A percentile compares a stretch with the other conserved stretches of the same genome.
phyloP scores from a whole-genome alignment of 2,888 invertebrate species.

The Sisyra nigra region DNA sequence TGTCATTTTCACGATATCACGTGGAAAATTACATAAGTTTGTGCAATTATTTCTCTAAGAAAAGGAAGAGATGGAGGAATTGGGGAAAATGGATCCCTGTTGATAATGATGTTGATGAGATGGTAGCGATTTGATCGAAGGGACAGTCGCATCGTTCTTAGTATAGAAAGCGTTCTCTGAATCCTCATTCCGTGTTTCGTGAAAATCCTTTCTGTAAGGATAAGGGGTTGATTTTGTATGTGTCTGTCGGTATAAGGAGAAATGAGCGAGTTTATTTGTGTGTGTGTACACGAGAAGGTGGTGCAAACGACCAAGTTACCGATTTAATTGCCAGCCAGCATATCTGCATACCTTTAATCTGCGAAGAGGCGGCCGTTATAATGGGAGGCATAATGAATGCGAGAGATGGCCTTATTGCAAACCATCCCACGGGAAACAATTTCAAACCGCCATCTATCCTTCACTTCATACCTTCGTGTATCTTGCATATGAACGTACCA shows the following conservation, averaged over 20 bases:
- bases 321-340: constrained; percentile 9
- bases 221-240: too few species aligned
- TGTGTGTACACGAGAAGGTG: not conserved
- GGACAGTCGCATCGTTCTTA: too few species aligned
- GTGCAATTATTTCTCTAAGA: too few species aligned
- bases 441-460: not conserved
- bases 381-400: constrained; percentile 8
- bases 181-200: too few species aligned
- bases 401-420: constrained; percentile 5
- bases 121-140: too few species aligned
- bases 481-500: not conserved
- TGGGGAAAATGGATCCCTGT: too few species aligned
- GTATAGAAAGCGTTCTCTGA: too few species aligned
- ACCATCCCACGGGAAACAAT: not conserved
- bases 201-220: too few species aligned
- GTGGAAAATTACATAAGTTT: too few species aligned
- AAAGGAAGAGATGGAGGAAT: too few species aligned
- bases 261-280: not conserved
- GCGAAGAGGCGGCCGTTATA: not conserved
- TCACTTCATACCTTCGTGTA: not conserved
- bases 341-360: constrained; percentile 10
- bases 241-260: not conserved
- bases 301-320: constrained; percentile 4
- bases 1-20: too few species aligned
- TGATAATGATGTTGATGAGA: too few species aligned